Percentiles rank a stretch among this genome's conserved stretches.
Conservation (phyloP, 2,888 invertebrate species). For the Aspidiotus destructor region DNA sequence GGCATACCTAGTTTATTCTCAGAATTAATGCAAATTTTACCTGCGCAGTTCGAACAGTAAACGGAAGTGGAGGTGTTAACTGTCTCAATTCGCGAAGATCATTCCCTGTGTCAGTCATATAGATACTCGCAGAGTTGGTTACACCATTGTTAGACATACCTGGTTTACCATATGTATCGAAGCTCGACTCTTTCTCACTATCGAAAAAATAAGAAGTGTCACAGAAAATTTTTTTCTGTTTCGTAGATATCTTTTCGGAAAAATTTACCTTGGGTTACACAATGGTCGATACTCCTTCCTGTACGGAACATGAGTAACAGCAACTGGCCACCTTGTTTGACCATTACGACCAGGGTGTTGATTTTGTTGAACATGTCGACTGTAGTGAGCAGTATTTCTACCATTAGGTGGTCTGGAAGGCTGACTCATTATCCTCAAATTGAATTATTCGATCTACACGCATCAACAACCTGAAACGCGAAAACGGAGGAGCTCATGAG, state of each 20-base stretch:
- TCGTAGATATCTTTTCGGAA: not conserved
- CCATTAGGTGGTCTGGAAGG: constrained; percentile 28
- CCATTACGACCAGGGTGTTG: constrained; percentile 25
- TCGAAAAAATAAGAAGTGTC: not conserved
- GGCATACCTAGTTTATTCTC: not conserved
- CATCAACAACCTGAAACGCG: not conserved
- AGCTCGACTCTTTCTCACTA: constrained; percentile 25
- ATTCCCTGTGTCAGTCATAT: constrained; percentile 20
- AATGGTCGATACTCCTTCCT: constrained; percentile 30
- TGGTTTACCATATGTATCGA: constrained; percentile 22
- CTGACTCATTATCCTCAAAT: constrained; percentile 17
- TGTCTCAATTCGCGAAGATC: constrained; percentile 24
- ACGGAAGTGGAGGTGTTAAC: constrained; percentile 28
- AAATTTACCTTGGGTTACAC: not conserved
- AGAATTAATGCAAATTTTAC: constrained; percentile 7
- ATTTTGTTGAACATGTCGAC: constrained; percentile 30
- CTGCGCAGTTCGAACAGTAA: constrained; percentile 22
- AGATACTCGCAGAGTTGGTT: constrained; percentile 24
- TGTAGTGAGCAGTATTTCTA: constrained; percentile 26
- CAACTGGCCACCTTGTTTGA: constrained; percentile 28
- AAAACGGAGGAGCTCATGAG: not conserved
- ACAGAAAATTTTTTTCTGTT: not conserved
- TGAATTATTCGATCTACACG: too few relatives aligned
- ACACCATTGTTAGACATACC: constrained; percentile 19
- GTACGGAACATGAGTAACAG: constrained; percentile 31